These are phyloP conservation scores for Clepsis dumicolana DNA, from an alignment of 2,888 invertebrate genomes.

Conservation along the genomic window DNA sequence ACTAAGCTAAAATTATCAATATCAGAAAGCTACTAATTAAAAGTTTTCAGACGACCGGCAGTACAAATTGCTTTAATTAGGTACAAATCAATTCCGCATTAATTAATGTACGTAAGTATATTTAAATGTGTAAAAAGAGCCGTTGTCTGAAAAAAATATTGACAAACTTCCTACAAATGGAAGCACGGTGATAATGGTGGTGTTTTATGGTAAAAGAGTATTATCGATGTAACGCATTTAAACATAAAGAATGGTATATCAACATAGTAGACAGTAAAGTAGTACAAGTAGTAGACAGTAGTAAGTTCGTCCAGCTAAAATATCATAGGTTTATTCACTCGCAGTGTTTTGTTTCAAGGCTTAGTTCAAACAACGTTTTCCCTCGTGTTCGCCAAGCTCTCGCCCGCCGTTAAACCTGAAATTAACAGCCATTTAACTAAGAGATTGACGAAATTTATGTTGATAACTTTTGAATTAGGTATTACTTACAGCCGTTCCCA, in stretches of 20 bases:
- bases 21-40: too few relatives aligned
- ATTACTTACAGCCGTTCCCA: too few relatives aligned
- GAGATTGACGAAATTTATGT: neutral
- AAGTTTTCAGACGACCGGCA: neutral
- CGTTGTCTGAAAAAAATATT: conserved; percentile 5
- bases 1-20: too few relatives aligned
- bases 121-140: neutral
- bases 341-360: neutral
- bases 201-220: neutral
- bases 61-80: neutral
- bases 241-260: neutral
- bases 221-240: neutral
- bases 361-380: conserved; percentile 59
- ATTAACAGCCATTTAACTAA: conserved; percentile 37
- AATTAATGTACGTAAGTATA: too few relatives aligned
- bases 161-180: conserved; percentile 1
- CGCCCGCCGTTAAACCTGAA: conserved; percentile 67
- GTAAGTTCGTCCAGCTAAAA: neutral
- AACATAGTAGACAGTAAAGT: too few relatives aligned
- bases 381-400: conserved; percentile 65
- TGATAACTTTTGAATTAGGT: neutral
- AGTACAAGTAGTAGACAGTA: too few relatives aligned
- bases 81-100: too few relatives aligned
- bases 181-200: neutral
- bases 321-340: conserved; percentile 9